Base-by-base conservation (phyloP, 2,888 invertebrate species). In the Ditylenchus weischeri region DNA sequence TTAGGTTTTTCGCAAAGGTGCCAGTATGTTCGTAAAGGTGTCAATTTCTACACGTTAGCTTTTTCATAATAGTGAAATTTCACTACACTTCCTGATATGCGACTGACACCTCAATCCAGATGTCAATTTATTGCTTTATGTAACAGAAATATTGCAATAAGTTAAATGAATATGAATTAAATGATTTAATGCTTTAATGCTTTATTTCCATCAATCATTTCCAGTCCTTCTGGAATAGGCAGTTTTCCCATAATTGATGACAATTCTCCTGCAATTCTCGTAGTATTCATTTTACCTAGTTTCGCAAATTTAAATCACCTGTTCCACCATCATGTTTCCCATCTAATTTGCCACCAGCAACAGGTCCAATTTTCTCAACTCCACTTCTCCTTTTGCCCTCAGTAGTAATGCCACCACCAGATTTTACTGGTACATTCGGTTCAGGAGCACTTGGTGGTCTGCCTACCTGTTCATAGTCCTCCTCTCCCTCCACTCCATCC, bases 201-300 rank as follows among this genome's bases (percentile, higher is more conserved):
- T 43, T 54, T 54, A 29, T 54, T 54, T 23, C 29, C 54, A 7
- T 29, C 54, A 54, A 62, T 62, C 62, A 62, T 62, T 62, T 62
- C 62, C 21, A 62, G 23, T 38, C 62, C 62, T 11, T 62, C 62
- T 47, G 62, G 62, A 38, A 62, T n/a, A n/a, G 62, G 62, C 19
- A 62, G 19, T 48, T 61, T 61, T 15, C 35, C 35, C 35, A 35
- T 23, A 11, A 1, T 35, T 59, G 59, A 36, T 54, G 23, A 23
- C 43, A 3, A 38, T 43, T 62, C 62, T 47, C 62, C 62, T 62
- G 47, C n/a, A 62, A 19, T 19, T 21, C 29, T n/a, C 2, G 10
- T 13, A 54, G 10, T 54, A 54, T 7, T 50, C 21, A 50, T 50
- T 6, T 50, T 4, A 50, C 21, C 50, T 21, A 50, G 21, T 18